Evolutionary conservation across 37 sponge, comb jelly and placozoan species (phyloP).

Genomic region (Amphimedon queenslandica): DNA sequence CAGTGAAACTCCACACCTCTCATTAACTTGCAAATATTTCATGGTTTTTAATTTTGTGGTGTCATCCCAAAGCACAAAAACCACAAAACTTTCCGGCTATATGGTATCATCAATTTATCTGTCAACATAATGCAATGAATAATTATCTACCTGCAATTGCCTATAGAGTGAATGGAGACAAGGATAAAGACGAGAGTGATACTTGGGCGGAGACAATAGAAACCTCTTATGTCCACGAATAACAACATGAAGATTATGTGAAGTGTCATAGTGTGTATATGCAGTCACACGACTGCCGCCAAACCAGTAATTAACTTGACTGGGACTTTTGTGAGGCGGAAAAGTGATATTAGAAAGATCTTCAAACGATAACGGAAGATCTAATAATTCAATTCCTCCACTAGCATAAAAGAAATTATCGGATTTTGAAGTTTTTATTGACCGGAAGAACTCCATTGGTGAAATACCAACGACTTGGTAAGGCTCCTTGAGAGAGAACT

Average conservation of each 20-base stretch:
- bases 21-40: too few relatives aligned
- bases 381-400: conserved; percentile 40
- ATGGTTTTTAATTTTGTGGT: too few relatives aligned
- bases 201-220: conserved; percentile 44
- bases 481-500: background rate
- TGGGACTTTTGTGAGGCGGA: conserved; percentile 12
- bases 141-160: conserved; percentile 21
- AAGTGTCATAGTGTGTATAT: conserved; percentile 77
- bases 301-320: conserved; percentile 70
- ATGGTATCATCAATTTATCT: too few relatives aligned
- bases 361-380: conserved; percentile 8
- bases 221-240: conserved; percentile 51
- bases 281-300: conserved; percentile 52
- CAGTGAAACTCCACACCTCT: too few relatives aligned
- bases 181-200: conserved; percentile 39
- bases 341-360: conserved; percentile 28
- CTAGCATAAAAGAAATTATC: conserved; percentile 43
- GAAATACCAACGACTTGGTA: conserved; percentile 22
- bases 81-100: too few relatives aligned
- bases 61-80: too few relatives aligned
- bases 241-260: conserved; percentile 57
- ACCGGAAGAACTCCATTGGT: conserved; percentile 13
- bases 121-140: background rate
- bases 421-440: background rate
- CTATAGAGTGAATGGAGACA: conserved; percentile 64